phyloP scores from a whole-genome alignment of 2,113 vertebrate species.

The Semnornis frantzii region DNA sequence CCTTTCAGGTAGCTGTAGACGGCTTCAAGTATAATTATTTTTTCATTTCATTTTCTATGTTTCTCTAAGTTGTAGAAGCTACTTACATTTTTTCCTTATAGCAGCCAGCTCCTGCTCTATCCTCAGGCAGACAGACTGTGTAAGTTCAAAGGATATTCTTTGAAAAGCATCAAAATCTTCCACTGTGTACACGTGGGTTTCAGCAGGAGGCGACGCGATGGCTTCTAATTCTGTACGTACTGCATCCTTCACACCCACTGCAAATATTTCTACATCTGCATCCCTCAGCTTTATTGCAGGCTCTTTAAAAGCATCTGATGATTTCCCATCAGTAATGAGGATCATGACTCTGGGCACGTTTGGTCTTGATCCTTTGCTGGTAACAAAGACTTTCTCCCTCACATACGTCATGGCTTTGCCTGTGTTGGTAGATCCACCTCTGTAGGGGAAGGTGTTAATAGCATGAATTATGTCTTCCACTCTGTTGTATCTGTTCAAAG shows the following conservation, averaged over 20 bases:
- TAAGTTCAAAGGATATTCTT: slow-evolving; percentile 95
- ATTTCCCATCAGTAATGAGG: slow-evolving; percentile 98
- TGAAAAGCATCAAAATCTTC: slow-evolving; percentile 98
- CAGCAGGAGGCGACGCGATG: slow-evolving; percentile 88
- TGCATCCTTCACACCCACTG: slow-evolving; percentile 96
- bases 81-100: slow-evolving; percentile 90
- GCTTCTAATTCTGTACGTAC: slow-evolving; percentile 93
- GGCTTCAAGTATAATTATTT: background rate
- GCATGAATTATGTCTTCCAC: slow-evolving; percentile 87
- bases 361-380: slow-evolving; percentile 83
- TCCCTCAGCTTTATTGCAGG: slow-evolving; percentile 88
- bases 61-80: background rate
- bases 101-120: slow-evolving; percentile 92
- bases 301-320: slow-evolving; percentile 93
- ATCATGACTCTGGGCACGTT: slow-evolving; percentile 93
- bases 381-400: slow-evolving; percentile 89
- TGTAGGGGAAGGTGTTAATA: slow-evolving; percentile 92
- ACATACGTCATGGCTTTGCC: slow-evolving; percentile 97
- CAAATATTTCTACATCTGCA: slow-evolving; percentile 94
- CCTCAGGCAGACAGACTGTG: slow-evolving; percentile 93
- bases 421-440: slow-evolving; percentile 97
- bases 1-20: too few species aligned
- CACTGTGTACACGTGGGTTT: slow-evolving; percentile 95
- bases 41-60: background rate
- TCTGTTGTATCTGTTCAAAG: slow-evolving; percentile 87